Evolutionary conservation across 2,888 invertebrate species (phyloP), one percentile per base, ranked within the genome.

Genomic region (Arrhopalites spinosus): DNA sequence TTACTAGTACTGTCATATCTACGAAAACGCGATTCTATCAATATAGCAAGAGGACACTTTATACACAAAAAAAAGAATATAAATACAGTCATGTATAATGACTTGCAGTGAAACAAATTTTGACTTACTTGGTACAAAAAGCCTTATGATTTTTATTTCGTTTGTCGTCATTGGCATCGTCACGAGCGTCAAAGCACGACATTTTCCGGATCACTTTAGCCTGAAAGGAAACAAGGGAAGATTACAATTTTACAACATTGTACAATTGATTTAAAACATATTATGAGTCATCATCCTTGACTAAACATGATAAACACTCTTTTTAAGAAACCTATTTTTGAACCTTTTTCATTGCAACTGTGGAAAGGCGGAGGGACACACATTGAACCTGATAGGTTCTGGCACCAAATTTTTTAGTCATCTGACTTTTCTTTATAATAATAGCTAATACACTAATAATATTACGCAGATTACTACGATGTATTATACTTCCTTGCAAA

Each of bases 171-270:
- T 80, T 79, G 27, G 81, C 81, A 43, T 80, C 80, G 63, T 78
- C 80, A 45, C 81, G 78, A 59, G 81, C 77, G 73, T 83, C 83
- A 75, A 83, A 83, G 73, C 83, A 83, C n/a, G 82, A 82, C 81
- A 83, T 83, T 75, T 82, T 82, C 20, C 75, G 73, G 30, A 76
- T 73, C 45, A 73, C 63, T 73, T 76, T 78, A 47, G 45, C 61
- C 76, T 76, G 30, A 23, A 67, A 27, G 47, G 66, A 59, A 69
- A 27, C 66, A 36, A 73, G 25, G 61, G n/a, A 25, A 29, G 27
- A 68, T 20, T 8, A 47, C 43, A 36, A 50, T 23, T 25, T 11
- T 3, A 45, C 66, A 23, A 11, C 36, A 36, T 36, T 36, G 36
- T 36, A 3, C 36, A 43, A 43, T 8, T 30, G 0, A 20, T n/a